Conservation (phyloP, 2,113 vertebrate species). For the Eolophus roseicapilla region DNA sequence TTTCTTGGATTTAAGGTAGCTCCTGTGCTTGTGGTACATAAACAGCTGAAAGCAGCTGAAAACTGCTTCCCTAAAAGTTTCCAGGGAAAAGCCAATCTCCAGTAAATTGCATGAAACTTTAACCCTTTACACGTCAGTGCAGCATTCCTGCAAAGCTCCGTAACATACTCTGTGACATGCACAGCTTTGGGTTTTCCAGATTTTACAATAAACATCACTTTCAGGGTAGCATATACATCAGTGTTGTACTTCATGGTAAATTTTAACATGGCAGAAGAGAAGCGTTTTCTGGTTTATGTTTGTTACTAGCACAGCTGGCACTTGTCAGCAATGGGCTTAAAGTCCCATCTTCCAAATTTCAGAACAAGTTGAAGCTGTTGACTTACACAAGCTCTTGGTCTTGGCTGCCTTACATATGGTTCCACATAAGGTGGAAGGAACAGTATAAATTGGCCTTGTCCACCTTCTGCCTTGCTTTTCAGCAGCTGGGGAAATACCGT, state of each 20-base stretch:
- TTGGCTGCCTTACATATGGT: not conserved
- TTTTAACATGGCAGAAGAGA: not conserved
- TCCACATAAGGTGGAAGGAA: rapidly evolving
- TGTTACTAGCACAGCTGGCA: not conserved
- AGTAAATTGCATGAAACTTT: not conserved
- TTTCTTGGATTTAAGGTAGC: not conserved
- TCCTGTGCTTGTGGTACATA: not conserved
- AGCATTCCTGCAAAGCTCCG: not conserved
- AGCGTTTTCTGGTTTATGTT: rapidly evolving
- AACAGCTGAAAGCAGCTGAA: not conserved
- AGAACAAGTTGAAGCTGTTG: not conserved
- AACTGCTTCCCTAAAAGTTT: not conserved
- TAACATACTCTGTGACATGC: rapidly evolving
- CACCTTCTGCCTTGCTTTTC: not conserved
- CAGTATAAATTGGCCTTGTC: not conserved
- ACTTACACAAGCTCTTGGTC: not conserved
- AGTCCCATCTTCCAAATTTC: not conserved
- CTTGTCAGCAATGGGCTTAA: not conserved
- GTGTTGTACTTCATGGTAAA: not conserved
- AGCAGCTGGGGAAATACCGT: not conserved
- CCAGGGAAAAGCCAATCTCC: not conserved
- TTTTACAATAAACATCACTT: not conserved
- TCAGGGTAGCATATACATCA: not conserved
- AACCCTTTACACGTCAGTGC: not conserved
- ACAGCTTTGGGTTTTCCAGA: not conserved